phyloP scores from a whole-genome alignment of 2,888 invertebrate species.

The Dermolepida albohirtum region DNA sequence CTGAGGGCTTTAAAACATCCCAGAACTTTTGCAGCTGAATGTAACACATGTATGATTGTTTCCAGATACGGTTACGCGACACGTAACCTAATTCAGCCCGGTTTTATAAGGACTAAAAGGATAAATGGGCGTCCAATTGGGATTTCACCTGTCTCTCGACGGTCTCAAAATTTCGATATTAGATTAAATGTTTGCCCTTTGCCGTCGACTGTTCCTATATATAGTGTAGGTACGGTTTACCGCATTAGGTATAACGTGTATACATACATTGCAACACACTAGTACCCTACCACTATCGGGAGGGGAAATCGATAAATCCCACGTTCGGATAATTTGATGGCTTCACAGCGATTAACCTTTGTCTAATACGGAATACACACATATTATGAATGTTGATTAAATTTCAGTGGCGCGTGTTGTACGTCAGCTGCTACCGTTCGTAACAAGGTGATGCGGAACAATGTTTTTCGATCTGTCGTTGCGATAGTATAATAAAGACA shows the following conservation, averaged over 20 bases:
- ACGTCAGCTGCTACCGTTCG: constrained; percentile 18
- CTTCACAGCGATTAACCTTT: constrained; percentile 40
- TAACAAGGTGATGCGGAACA: no score
- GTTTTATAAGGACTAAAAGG: constrained; percentile 52
- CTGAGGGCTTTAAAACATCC: constrained; percentile 44
- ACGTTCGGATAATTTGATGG: constrained; percentile 38
- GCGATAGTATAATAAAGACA: no score
- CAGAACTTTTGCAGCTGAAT: constrained; percentile 30
- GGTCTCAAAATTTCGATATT: constrained; percentile 50
- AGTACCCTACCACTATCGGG: neutral
- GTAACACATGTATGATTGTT: constrained; percentile 46
- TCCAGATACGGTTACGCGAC: constrained; percentile 48
- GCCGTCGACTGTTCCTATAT: neutral
- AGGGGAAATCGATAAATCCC: constrained; percentile 40
- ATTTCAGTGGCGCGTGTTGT: constrained; percentile 26
- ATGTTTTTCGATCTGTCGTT: no score
- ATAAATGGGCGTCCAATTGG: constrained; percentile 52
- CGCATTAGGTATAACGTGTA: constrained; percentile 2
- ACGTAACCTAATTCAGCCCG: constrained; percentile 50
- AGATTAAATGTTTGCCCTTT: constrained; percentile 45
- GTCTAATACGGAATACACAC: constrained; percentile 34
- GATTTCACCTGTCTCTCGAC: constrained; percentile 50
- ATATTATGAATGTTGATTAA: constrained; percentile 38
- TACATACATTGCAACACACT: constrained; percentile 6
- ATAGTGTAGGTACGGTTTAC: constrained; percentile 19